phyloP scores from a whole-genome alignment of 2,113 vertebrate genomes.

The Morone chrysops region DNA sequence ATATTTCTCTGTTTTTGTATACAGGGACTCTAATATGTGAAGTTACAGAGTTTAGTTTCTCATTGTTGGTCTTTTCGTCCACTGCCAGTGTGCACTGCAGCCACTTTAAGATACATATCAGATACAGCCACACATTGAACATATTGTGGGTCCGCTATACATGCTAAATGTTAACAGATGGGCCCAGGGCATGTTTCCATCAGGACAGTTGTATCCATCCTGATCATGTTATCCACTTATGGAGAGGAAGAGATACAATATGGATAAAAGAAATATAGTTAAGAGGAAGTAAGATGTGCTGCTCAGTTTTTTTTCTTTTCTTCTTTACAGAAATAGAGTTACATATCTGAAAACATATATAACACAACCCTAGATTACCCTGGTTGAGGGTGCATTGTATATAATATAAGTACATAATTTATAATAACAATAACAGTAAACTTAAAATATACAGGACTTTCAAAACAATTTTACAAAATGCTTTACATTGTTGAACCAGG shows the following conservation, averaged over 20 bases:
- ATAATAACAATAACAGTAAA: no score
- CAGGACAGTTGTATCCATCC: constrained; percentile 24
- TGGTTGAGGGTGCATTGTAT: not conserved
- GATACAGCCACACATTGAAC: not conserved
- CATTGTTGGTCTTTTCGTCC: not conserved
- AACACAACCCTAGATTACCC: not conserved
- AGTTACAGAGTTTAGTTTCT: not conserved
- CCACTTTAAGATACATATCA: not conserved
- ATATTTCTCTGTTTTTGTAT: not conserved
- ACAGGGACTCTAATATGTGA: not conserved
- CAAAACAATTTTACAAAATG: no score
- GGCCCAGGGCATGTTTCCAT: constrained; percentile 45
- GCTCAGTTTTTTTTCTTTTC: not conserved
- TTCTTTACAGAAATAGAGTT: constrained; percentile 7
- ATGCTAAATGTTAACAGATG: constrained; percentile 32
- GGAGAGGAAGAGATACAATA: constrained; percentile 62
- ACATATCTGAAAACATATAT: constrained; percentile 15
- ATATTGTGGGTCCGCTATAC: constrained; percentile 18
- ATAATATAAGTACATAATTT: not conserved
- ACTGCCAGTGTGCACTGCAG: not conserved
- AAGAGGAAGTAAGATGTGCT: not conserved
- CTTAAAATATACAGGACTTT: no score
- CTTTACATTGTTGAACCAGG: no score
- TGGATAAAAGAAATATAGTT: constrained; percentile 53
- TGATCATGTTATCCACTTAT: constrained; percentile 59